A percentile compares a stretch with the other conserved stretches of the same genome.
phyloP scores from a whole-genome alignment of 1,140 invertebrate genomes.

The Zaprionus ghesquierei region DNA sequence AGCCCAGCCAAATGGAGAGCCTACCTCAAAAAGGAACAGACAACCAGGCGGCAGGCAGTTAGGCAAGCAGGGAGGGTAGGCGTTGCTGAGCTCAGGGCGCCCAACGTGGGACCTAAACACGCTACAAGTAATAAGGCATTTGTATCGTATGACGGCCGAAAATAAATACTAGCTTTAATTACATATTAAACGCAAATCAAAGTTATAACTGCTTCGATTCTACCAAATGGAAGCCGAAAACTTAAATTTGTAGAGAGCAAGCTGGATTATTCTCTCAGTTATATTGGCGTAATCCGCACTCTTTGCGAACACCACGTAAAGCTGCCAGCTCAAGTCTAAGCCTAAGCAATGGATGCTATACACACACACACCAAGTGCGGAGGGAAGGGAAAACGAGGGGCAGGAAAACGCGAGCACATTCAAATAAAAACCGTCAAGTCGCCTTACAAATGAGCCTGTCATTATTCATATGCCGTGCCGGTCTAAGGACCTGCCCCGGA shows the following conservation, averaged over 20 bases:
- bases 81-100: neutral
- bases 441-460: constrained; percentile 69
- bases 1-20: neutral
- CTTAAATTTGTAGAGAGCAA: no score
- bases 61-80: neutral
- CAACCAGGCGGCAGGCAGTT: neutral
- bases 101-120: neutral
- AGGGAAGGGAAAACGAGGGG: neutral
- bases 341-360: neutral
- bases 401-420: constrained; percentile 36
- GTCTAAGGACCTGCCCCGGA: constrained; percentile 9
- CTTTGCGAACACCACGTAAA: neutral
- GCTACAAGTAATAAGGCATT: neutral
- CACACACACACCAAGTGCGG: neutral
- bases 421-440: constrained; percentile 59
- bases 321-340: neutral
- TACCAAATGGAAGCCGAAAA: no score
- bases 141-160: neutral
- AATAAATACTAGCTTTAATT: neutral
- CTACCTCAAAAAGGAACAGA: constrained; percentile 10
- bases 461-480: constrained; percentile 61
- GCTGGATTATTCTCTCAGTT: neutral
- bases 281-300: constrained; percentile 25
- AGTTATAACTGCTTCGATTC: neutral
- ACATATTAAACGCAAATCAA: neutral